phyloP scores from a whole-genome alignment of 2,888 invertebrate genomes.

The Drosophila prolongata region DNA sequence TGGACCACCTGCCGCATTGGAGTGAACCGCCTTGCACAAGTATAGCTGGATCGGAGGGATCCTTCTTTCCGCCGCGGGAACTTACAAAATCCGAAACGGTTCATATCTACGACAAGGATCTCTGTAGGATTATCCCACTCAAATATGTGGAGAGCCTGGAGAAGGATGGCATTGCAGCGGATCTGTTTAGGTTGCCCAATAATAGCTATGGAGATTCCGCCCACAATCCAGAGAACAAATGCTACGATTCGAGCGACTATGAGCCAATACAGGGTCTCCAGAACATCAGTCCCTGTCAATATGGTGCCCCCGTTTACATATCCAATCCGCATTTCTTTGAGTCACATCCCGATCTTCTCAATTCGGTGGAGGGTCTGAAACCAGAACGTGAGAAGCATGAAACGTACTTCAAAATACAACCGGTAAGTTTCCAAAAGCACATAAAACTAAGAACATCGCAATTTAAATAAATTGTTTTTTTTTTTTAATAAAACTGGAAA shows the following conservation, averaged over 20 bases:
- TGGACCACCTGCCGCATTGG: conserved; percentile 92
- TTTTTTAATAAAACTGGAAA: too few species aligned
- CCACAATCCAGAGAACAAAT: conserved; percentile 89
- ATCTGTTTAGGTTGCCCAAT: conserved; percentile 90
- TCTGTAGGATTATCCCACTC: conserved; percentile 92
- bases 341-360: conserved; percentile 89
- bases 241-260: conserved; percentile 88
- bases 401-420: conserved; percentile 93
- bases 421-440: conserved; percentile 87
- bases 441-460: too few species aligned
- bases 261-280: conserved; percentile 92
- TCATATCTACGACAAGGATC: conserved; percentile 93
- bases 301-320: conserved; percentile 94
- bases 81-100: conserved; percentile 89
- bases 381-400: conserved; percentile 89
- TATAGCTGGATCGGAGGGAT: conserved; percentile 90
- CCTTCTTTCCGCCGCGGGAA: conserved; percentile 92
- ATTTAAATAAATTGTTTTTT: too few species aligned
- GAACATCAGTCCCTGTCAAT: conserved; percentile 94
- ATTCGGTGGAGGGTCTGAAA: conserved; percentile 89
- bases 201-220: conserved; percentile 89
- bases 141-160: conserved; percentile 88
- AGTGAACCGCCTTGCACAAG: conserved; percentile 90
- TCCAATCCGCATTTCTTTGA: conserved; percentile 96
- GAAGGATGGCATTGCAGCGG: conserved; percentile 90